Evolutionary conservation across 2,797 vertebrate genomes (phyloP), one percentile per base, ranked within the genome.

Genomic region (Trichosurus vulpecula): DNA sequence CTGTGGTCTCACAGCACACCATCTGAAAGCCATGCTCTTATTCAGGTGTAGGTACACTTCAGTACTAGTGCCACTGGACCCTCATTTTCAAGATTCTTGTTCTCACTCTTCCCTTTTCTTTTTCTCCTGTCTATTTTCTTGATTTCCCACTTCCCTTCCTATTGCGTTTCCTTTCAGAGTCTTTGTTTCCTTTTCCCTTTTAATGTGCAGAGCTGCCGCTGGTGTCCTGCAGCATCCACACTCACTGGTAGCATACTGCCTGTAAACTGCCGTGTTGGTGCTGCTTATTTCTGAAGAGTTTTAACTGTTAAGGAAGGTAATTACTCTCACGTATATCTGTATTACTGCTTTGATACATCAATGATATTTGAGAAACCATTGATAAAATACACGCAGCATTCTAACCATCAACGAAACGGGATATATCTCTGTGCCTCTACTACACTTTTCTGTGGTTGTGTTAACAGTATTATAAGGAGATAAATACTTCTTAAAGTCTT

Each of bases 121-220:
- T 41, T 92, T 54, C 22, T 47, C 57, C 29, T 30, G 89, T 94
- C 47, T 92, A 94, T 81, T 93, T n/a, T 54, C 6, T 94, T 66
- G 61, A n/a, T 90, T 27, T 66, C 91, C 9, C 54, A 4, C 47
- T 91, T 6, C 57, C 90, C 29, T 47, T 61, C 51, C 53, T n/a
- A 31, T 22, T 54, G n/a, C 4, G 6, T 92, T 93, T 11, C 30
- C 54, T 35, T 52, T 81, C 55, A 56, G 27, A 56, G 55, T 56
- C 25, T 5, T 56, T 56, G n/a, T 54, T 19, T 51, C 29, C 55
- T 93, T 53, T 66, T n/a, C 52, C 56, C 6, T 1, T 92, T 92
- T 87, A 5, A 74, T 9, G 41, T 52, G 0, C 35, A 47, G 54
- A 51, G 51, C 93, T 51, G 51, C 54, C 92, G 14, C 52, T 92